A percentile compares a stretch with the other conserved stretches of the same genome.
Conservation (phyloP, 2,797 vertebrate genomes). For the Champsocephalus esox region DNA sequence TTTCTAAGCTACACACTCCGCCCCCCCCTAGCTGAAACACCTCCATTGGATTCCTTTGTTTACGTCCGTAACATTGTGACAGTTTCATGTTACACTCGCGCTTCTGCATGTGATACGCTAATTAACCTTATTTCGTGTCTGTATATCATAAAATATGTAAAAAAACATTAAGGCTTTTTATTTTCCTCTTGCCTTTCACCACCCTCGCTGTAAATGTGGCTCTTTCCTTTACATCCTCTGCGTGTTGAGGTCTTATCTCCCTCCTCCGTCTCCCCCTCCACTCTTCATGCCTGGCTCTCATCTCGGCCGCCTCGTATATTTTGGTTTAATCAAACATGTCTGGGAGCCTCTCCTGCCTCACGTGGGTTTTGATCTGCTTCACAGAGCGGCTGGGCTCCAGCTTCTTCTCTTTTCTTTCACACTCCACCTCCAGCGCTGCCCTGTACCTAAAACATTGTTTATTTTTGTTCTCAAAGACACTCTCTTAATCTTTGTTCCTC, state of each 20-base stretch:
- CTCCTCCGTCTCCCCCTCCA: conserved; percentile 23
- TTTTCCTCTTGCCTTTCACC: conserved; percentile 23
- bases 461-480: conserved; percentile 12
- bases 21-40: no score
- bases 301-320: conserved; percentile 68
- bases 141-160: conserved; percentile 6
- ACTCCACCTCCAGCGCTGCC: conserved; percentile 12
- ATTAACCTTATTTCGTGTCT: conserved; percentile 10
- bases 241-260: conserved; percentile 45
- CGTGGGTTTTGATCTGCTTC: conserved; percentile 75
- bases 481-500: conserved; percentile 7
- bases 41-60: no score
- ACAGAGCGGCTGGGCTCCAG: conserved; percentile 62
- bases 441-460: conserved; percentile 31
- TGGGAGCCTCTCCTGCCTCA: conserved; percentile 62
- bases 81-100: no score
- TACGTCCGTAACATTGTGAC: no score
- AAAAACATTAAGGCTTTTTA: conserved; percentile 25
- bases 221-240: conserved; percentile 33
- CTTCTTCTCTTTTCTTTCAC: conserved; percentile 41
- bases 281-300: conserved; percentile 59
- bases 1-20: no score
- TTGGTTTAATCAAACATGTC: conserved; percentile 78
- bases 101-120: no score
- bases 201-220: conserved; percentile 8